A percentile compares a stretch with the other conserved stretches of the same genome.
phyloP scores from a whole-genome alignment of 1,140 invertebrate species.

The Panagrolaimus sp. region DNA sequence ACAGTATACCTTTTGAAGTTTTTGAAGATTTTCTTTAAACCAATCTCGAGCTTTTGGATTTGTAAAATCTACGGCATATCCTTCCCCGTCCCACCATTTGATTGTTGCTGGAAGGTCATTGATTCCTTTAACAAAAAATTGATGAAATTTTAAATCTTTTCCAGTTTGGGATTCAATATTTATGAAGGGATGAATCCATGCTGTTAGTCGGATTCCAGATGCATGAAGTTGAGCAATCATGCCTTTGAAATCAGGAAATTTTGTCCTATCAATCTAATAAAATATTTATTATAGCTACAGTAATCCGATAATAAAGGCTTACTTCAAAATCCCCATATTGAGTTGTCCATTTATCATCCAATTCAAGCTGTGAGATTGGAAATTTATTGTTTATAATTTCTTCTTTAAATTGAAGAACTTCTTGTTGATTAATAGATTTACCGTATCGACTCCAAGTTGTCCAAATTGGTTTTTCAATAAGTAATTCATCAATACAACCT shows the following conservation, averaged over 20 bases:
- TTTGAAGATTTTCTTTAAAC: slow-evolving; percentile 68
- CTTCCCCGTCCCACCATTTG: slow-evolving; percentile 77
- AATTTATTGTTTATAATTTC: slow-evolving; percentile 71
- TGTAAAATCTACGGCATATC: slow-evolving; percentile 73
- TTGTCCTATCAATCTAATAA: slow-evolving; percentile 66
- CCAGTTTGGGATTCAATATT: slow-evolving; percentile 70
- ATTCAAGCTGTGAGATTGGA: slow-evolving; percentile 74
- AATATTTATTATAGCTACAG: too few relatives aligned
- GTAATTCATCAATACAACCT: slow-evolving; percentile 68
- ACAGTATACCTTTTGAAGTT: slow-evolving; percentile 64
- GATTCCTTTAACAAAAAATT: slow-evolving; percentile 42
- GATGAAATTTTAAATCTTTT: slow-evolving; percentile 48
- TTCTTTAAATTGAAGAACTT: slow-evolving; percentile 69
- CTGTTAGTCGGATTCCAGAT: slow-evolving; percentile 70
- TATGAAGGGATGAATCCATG: slow-evolving; percentile 85
- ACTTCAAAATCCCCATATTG: slow-evolving; percentile 74
- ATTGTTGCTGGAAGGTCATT: slow-evolving; percentile 62
- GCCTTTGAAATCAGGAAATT: slow-evolving; percentile 72
- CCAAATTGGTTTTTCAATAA: slow-evolving; percentile 77
- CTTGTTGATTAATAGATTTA: slow-evolving; percentile 67
- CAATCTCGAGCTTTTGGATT: slow-evolving; percentile 70
- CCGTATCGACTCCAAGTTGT: slow-evolving; percentile 82
- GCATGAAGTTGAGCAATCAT: slow-evolving; percentile 65
- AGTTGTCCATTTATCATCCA: slow-evolving; percentile 83
- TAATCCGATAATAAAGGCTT: too few relatives aligned